Evolutionary conservation across 2,797 vertebrate genomes (phyloP), one percentile per base, ranked within the genome.

Genomic region (Scolopax rusticola): DNA sequence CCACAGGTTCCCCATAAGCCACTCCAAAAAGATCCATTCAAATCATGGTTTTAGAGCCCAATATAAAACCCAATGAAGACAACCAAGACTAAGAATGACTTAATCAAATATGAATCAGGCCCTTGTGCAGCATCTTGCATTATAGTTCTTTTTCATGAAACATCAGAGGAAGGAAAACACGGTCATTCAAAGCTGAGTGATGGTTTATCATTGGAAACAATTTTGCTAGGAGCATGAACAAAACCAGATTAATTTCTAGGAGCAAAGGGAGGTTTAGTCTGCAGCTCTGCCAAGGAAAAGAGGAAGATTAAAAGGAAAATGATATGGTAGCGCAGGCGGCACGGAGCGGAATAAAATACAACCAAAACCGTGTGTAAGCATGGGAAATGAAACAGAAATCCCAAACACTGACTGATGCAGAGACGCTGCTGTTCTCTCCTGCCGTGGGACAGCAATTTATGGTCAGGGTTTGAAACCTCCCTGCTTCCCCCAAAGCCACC

Each of bases 361-460:
- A 27, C 19, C 80, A 32, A 19, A 43, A 38, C 27, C 3, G 13
- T 5, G 12, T 1, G 2, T 6, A 19, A 82, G 38, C 69, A 15
- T 0, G 18, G 17, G 61, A 70, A 73, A 41, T 3, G 16, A 38
- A 53, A 38, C 36, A 21, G 1, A 41, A 84, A 79, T 16, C 43
- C 54, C 10, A 5, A 16, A 2, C 2, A 1, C 6, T 14, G 13
- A 24, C 11, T 5, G 27, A 18, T 7, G 21, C 8, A 36, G 6
- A 30, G 50, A 40, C 3, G 0, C 23, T 1, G 11, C 53, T 6
- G 5, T 12, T 12, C 33, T 40, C 47, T 27, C 47, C 51, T 57
- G 43, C 45, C 0, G 0, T 0, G 12, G 28, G 73, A 27, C 7
- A 12, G 25, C 0, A 12, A 14, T 60, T 33, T 2, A 15, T 48